Base-by-base conservation (phyloP, 92 coral and sea anemone species). In the Bergia sp. region DNA sequence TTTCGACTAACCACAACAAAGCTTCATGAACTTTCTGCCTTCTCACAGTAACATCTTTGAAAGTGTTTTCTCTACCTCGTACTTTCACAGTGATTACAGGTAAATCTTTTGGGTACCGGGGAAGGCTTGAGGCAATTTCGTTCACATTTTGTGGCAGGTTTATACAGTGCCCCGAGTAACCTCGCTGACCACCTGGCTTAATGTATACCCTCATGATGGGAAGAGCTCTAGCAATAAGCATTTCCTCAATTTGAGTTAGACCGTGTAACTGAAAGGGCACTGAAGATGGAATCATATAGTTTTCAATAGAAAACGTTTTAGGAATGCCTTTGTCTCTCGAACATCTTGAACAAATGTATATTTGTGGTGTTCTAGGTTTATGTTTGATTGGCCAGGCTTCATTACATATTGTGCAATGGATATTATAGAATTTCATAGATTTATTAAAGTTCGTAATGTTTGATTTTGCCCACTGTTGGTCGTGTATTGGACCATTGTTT, bases 111-210 rank as follows among this genome's bases (percentile, higher is more conserved):
- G 91, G 91, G 66, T 83, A 88, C 42, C 92, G 67, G 4, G 94
- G 92, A 37, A 91, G 74, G 77, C 87, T 77, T 9, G 40, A 74
- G 72, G 96, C 94, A 43, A 93, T 85, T 77, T 93, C 92, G 39
- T 73, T 77, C 75, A 93, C 91, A 91, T 91, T 80, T 73, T 91
- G 94, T 41, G 95, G 92, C 77, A 91, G 79, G 85, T 93, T 91
- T 20, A 91, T 91, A 64, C 95, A 90, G 77, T 93, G 92, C 36
- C 91, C 95, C 76, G 95, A 93, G 77, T 93, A 93, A 57, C 94
- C 95, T 36, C 93, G 82, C 57, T 92, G 93, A 38, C 93, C 93
- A 77, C 95, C 95, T 42, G 94, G 92, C 36, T 88, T 93, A 71
- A 91, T 89, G 43, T 93, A 93, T 41, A 93, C 95, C 78, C 88